Evolutionary conservation across 2,888 invertebrate species (phyloP).

Genomic region (Xanthorhoe designata): DNA sequence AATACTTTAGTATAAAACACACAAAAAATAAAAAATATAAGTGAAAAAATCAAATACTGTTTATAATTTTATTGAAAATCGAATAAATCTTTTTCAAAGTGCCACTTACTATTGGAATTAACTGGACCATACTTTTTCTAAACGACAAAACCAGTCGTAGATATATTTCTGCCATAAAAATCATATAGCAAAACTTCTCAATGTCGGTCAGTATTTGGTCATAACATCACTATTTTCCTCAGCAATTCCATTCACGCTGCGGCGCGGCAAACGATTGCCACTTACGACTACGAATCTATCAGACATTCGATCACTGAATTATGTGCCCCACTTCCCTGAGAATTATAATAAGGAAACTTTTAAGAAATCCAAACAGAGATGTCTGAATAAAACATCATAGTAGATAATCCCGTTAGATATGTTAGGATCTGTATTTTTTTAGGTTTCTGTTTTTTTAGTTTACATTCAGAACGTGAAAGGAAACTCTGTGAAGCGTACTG

Average conservation of each 20-base stretch:
- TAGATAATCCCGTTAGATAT: conserved; percentile 11
- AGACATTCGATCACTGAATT: conserved; percentile 29
- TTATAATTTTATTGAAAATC: not conserved
- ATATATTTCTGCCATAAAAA: not conserved
- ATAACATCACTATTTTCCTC: conserved; percentile 20
- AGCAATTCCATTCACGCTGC: conserved; percentile 24
- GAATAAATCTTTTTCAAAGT: not conserved
- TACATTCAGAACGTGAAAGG: conserved; percentile 6
- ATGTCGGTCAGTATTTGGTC: conserved; percentile 17
- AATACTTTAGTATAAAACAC: no score
- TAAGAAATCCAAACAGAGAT: conserved; percentile 12
- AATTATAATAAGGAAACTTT: conserved; percentile 20
- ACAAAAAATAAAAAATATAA: no score
- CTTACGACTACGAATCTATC: conserved; percentile 21
- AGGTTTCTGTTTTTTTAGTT: conserved; percentile 11
- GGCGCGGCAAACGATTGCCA: conserved; percentile 23
- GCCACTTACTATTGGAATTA: not conserved
- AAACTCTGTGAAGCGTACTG: conserved; percentile 5
- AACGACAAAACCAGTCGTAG: not conserved
- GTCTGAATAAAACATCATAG: conserved; percentile 20
- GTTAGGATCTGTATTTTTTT: conserved; percentile 13
- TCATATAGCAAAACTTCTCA: not conserved
- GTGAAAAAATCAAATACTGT: no score
- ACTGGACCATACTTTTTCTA: not conserved
- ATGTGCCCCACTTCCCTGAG: conserved; percentile 24